Evolutionary conservation across 2,888 invertebrate species (phyloP).

Genomic region (Nephrotoma appendiculata): DNA sequence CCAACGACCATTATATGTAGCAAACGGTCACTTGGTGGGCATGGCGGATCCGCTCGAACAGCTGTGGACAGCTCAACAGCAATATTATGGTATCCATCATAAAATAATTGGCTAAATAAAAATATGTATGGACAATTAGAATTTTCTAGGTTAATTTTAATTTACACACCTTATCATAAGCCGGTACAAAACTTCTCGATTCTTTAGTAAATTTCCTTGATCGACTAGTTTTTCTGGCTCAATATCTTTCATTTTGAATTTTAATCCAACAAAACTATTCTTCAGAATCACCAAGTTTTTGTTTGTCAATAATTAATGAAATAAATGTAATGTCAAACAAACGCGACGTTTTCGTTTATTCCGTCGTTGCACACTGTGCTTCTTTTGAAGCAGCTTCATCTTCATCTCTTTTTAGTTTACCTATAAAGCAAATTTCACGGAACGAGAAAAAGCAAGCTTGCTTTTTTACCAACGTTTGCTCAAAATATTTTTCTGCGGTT

Average conservation of each 20-base stretch:
- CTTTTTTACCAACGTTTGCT: no score
- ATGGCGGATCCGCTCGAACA: conserved; percentile 83
- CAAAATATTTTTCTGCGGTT: no score
- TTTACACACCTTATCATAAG: conserved; percentile 74
- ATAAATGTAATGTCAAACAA: no score
- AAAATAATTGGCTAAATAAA: conserved; percentile 76
- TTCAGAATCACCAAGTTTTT: no score
- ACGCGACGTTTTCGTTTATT: no score
- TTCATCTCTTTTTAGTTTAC: no score
- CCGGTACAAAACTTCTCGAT: conserved; percentile 75
- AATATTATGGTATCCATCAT: conserved; percentile 91
- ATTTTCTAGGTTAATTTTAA: conserved; percentile 9
- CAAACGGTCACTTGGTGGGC: conserved; percentile 90
- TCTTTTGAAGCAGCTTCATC: no score
- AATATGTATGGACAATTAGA: conserved; percentile 8
- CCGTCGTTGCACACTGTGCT: no score
- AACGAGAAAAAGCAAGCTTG: no score
- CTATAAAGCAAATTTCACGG: no score
- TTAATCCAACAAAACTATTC: no score
- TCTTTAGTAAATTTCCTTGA: conserved; percentile 68
- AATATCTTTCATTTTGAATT: neutral
- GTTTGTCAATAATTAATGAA: no score
- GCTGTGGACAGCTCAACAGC: conserved; percentile 72
- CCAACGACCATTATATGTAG: conserved; percentile 76
- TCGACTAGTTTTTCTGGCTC: conserved; percentile 35